These are phyloP conservation scores for Montipora capitata DNA, from an alignment of 92 coral and sea anemone species.

Conservation along the genomic window DNA sequence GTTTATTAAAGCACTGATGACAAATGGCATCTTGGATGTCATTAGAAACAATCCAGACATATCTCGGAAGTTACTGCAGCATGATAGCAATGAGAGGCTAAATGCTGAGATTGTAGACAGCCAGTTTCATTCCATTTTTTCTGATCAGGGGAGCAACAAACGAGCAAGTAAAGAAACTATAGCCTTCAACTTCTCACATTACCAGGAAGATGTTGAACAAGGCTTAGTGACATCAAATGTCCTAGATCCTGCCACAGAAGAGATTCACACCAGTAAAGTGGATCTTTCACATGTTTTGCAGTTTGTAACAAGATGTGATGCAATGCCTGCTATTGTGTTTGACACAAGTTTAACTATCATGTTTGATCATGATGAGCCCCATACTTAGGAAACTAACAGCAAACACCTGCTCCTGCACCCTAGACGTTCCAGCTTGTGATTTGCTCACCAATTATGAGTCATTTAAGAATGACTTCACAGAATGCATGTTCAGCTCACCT, in stretches of 20 bases:
- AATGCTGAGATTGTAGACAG: slow-evolving; percentile 59
- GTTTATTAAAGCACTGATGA: slow-evolving; percentile 69
- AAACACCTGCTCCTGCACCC: slow-evolving; percentile 73
- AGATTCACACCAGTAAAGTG: slow-evolving; percentile 39
- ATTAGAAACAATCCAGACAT: slow-evolving; percentile 56
- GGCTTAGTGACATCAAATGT: slow-evolving; percentile 49
- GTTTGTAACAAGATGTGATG: slow-evolving; percentile 70
- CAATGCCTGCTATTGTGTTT: slow-evolving; percentile 67
- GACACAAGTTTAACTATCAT: slow-evolving; percentile 42
- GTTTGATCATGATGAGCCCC: slow-evolving; percentile 61
- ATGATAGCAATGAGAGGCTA: slow-evolving; percentile 44
- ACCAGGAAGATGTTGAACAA: slow-evolving; percentile 7
- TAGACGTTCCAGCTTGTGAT: slow-evolving; percentile 66
- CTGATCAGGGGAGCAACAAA: slow-evolving; percentile 62
- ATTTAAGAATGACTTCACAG: slow-evolving; percentile 72
- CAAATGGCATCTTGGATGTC: slow-evolving; percentile 65
- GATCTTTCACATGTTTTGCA: slow-evolving; percentile 65
- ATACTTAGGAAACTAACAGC: slow-evolving; percentile 38
- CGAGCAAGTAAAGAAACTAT: slow-evolving; percentile 72
- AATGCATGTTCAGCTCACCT: slow-evolving; percentile 78
- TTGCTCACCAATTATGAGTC: slow-evolving; percentile 65
- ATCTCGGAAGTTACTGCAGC: slow-evolving; percentile 72
- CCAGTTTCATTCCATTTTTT: slow-evolving; percentile 41
- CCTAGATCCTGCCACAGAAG: slow-evolving; percentile 75
- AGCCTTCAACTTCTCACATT: slow-evolving; percentile 79